Evolutionary conservation across 2,113 vertebrate genomes (phyloP), one percentile per base, ranked within the genome.

Genomic region (Lethenteron camtschaticum): DNA sequence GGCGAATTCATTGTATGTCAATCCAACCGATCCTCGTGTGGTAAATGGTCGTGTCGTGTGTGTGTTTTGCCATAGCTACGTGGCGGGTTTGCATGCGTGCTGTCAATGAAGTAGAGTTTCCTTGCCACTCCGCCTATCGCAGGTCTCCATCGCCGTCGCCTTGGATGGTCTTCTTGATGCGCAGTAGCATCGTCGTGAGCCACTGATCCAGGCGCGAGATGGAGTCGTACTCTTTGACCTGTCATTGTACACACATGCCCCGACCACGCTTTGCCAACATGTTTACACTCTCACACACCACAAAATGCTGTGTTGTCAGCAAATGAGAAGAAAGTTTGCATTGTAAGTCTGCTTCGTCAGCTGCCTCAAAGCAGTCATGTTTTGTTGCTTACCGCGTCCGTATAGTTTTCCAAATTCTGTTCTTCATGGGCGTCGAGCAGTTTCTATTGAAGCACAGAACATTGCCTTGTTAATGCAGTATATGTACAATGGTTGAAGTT

Each of bases 351-450:
- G 41, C 41, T 41, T 41, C 41, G 41, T 5, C 41, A 41, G 41
- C 41, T 6, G 6, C 41, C 41, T 41, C 41, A 41, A 41, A 41
- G 5, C 41, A 41, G 41, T 41, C 4, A 41, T 41, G 41, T 41
- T 41, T 41, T 41, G 4, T 41, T 41, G 79, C 85, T 83, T 75
- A 94, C 88, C 12, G 86, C 78, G 55, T 91, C 87, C 2, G 89
- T 94, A 69, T 87, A 94, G 56, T 79, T 81, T 8, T 90, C 89
- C 72, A 90, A 75, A 1, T 90, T 91, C 80, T 94, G 87, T 69
- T 94, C 89, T 74, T 94, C 88, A 3, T 76, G 86, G 24, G 89
- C 88, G 11, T 90, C 86, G 60, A 91, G 75, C 73, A 94, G 80
- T 79, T 94, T 94, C 89, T 90, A 76, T 12, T 56, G 24, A 66